These are phyloP conservation scores for Flexamia atlantica DNA, from an alignment of 2,888 invertebrate genomes.

Conservation along the genomic window DNA sequence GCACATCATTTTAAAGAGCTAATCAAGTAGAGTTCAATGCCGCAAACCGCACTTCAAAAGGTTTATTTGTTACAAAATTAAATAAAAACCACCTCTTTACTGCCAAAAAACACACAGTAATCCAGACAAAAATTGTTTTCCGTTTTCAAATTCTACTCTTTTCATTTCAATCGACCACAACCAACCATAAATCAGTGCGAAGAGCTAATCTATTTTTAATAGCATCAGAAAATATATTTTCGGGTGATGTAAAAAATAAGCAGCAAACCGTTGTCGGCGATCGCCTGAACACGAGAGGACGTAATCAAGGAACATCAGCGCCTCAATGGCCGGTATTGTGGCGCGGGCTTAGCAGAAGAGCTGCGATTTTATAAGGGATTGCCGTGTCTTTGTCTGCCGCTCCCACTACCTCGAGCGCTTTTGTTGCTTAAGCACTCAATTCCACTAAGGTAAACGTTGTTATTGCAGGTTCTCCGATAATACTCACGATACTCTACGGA, in stretches of 20 bases:
- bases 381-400: slow-evolving; percentile 24
- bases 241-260: background rate
- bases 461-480: background rate
- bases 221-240: background rate
- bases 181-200: no score
- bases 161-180: no score
- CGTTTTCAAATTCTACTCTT: no score
- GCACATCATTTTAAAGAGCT: no score
- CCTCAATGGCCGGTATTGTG: slow-evolving; percentile 32
- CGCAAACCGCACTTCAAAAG: no score
- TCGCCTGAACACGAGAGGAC: slow-evolving; percentile 21
- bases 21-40: no score
- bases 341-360: background rate
- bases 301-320: slow-evolving; percentile 49
- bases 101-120: no score
- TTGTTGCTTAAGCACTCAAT: slow-evolving; percentile 30
- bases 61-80: no score
- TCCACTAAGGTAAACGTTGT: slow-evolving; percentile 5
- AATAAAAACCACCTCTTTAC: no score
- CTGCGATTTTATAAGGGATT: slow-evolving; percentile 30
- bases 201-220: no score
- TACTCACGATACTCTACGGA: no score
- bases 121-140: no score
- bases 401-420: slow-evolving; percentile 3
- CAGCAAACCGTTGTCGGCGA: background rate